Conservation (phyloP, 1,140 invertebrate genomes). For the Lucilia cuprina region DNA sequence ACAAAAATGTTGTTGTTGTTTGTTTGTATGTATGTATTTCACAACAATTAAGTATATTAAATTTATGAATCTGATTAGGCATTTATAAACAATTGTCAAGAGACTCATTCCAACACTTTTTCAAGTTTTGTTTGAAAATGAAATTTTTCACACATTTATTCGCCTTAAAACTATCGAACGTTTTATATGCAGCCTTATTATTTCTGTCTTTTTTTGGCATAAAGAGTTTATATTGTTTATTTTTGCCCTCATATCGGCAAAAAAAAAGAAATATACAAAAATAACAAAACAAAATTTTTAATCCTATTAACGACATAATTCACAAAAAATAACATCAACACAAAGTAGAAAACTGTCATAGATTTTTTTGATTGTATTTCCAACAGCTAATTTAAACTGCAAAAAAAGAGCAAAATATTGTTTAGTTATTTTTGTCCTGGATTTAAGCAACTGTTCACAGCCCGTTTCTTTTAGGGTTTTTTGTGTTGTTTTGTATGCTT, state of each 20-base stretch:
- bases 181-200: not conserved
- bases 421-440: not conserved
- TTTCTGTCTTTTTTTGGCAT: not conserved
- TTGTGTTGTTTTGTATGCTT: not conserved
- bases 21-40: not conserved
- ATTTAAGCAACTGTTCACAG: not conserved
- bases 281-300: slow-evolving; percentile 4
- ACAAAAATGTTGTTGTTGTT: not conserved
- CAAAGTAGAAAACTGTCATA: not conserved
- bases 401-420: not conserved
- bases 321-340: slow-evolving; percentile 27
- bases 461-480: not conserved
- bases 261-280: not conserved
- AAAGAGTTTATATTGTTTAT: not conserved
- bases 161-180: no score
- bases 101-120: not conserved
- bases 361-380: not conserved
- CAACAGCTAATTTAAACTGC: not conserved
- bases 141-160: not conserved
- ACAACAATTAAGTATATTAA: slow-evolving; percentile 19
- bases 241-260: slow-evolving; percentile 16
- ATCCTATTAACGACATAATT: slow-evolving; percentile 32
- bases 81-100: slow-evolving; percentile 1
- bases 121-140: not conserved
- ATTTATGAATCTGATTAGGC: slow-evolving; percentile 26